phyloP scores from a whole-genome alignment of 2,113 vertebrate genomes.

The Motacilla alba region DNA sequence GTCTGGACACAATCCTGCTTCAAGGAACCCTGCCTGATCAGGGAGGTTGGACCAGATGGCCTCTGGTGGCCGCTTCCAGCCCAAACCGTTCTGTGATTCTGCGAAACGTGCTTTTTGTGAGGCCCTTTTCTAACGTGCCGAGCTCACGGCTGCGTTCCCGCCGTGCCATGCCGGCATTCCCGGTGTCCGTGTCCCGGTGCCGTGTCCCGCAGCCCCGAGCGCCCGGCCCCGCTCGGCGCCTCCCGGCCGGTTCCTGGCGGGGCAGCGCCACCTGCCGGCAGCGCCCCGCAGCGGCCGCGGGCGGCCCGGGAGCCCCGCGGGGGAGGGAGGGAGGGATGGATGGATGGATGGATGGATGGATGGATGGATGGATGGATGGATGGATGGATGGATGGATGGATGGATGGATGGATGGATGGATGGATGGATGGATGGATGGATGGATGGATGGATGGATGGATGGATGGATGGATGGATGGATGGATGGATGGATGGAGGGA shows the following conservation, averaged over 20 bases:
- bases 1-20: not conserved
- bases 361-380: not conserved
- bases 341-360: too few relatives aligned
- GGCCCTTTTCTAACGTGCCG: not conserved
- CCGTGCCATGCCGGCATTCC: not conserved
- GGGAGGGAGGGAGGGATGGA: not conserved
- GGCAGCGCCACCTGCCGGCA: constrained; percentile 49
- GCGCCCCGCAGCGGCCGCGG: not conserved
- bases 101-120: not conserved
- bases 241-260: not conserved
- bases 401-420: not conserved
- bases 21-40: too few relatives aligned
- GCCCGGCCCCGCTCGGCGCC: not conserved
- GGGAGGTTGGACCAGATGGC: not conserved
- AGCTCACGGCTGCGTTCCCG: not conserved
- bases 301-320: too few relatives aligned
- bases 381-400: not conserved
- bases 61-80: not conserved
- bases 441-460: not conserved
- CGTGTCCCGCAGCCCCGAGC: not conserved
- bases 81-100: not conserved
- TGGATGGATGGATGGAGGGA: not conserved
- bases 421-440: not conserved
- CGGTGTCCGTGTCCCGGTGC: not conserved
- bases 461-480: not conserved